Evolutionary conservation across 2,888 invertebrate genomes (phyloP), one percentile per base, ranked within the genome.

Genomic region (Phasia obesa): DNA sequence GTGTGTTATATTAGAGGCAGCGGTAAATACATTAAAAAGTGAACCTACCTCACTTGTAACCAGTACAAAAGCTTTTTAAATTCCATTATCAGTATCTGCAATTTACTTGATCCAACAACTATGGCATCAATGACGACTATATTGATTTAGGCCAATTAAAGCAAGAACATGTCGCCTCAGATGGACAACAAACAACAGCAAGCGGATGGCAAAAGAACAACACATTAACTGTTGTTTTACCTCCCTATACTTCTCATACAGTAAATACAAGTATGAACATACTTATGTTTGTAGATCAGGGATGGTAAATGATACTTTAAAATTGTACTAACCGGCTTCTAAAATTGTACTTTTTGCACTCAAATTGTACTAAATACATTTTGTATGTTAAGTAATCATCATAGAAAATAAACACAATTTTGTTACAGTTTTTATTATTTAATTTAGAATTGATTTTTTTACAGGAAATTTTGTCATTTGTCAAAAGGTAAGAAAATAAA

Each of bases 91-190:
- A 44, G 77, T 53, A 47, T 70, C 69, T 77, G 62, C 62, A 69
- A 77, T 70, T 70, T 53, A 77, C 69, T 77, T 70, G 55, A 62
- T 70, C 77, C 55, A 55, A 70, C 55, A 55, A 70, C 53, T 77
- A 47, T 55, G 64, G 62, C 60, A 77, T 55, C 77, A 70, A 70
- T 77, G 70, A 70, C 47, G 65, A 42, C n/a, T n/a, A n/a, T 67
- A 69, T 77, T 77, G 47, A 77, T 77, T 77, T 62, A 77, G 70
- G 77, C 55, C 77, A 77, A 70, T 77, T 70, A 77, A 70, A 77
- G 55, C 62, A 62, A 62, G 44, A 77, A 62, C 60, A 25, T 70
- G 77, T 70, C 62, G 62, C 62, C 44, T 53, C 53, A 47, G 55
- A 70, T 77, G 77, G 62, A 44, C 77, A 77, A 47, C 59, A 60